Conservation (phyloP, 2,113 vertebrate genomes). For the Phainopepla nitens region DNA sequence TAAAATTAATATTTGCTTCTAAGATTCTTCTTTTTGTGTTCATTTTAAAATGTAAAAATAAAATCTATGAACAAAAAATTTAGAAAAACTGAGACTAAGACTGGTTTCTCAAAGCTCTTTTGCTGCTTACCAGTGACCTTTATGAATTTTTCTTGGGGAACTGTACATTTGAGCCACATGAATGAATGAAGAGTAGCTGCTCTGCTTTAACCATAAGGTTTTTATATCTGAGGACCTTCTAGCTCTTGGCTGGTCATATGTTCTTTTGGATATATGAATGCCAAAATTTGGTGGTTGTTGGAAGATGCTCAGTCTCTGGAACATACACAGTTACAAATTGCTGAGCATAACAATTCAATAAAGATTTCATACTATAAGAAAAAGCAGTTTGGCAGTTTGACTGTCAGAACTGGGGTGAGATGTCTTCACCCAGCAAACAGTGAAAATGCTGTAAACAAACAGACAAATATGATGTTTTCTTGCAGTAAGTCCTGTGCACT, state of each 20-base stretch:
- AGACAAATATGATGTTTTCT: not conserved
- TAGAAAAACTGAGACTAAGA: not conserved
- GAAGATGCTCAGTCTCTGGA: not conserved
- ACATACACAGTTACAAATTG: not conserved
- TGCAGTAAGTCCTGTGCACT: not conserved
- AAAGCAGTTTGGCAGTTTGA: not conserved
- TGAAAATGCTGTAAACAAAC: not conserved
- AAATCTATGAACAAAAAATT: not conserved
- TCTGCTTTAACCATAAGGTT: not conserved
- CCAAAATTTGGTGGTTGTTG: not conserved
- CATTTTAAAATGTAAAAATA: not conserved
- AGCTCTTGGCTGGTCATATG: not conserved
- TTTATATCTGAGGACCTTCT: not conserved
- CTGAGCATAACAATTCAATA: not conserved
- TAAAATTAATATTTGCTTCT: not conserved
- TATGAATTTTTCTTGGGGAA: not conserved
- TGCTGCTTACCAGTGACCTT: not conserved
- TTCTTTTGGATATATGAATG: not conserved
- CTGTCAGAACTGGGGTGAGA: not conserved
- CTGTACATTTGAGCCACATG: not conserved
- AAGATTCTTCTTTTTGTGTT: not conserved
- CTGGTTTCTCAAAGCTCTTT: not conserved
- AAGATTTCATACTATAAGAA: not conserved
- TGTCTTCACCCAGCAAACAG: not conserved
- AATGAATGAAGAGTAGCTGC: not conserved